Conservation (phyloP, 2,797 vertebrate species). For the Melanogrammus aeglefinus region DNA sequence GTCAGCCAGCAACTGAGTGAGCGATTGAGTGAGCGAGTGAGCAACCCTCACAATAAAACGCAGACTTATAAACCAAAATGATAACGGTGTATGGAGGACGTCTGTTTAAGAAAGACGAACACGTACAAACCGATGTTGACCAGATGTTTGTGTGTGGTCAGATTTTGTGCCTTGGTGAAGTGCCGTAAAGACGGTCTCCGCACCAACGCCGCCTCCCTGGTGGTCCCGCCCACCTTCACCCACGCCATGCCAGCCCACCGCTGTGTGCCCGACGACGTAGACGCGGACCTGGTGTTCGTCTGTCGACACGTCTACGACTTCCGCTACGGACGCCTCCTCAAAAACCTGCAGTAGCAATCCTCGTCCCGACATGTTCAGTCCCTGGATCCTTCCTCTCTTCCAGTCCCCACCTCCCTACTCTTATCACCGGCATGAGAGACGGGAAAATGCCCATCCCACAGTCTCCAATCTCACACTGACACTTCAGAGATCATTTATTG, state of each 20-base stretch:
- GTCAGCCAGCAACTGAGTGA: neutral
- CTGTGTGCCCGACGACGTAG: conserved; percentile 90
- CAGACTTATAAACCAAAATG: neutral
- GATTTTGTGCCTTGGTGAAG: conserved; percentile 99
- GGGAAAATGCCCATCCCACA: neutral
- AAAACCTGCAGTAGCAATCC: conserved; percentile 91
- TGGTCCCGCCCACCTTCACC: conserved; percentile 87
- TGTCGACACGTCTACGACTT: conserved; percentile 99
- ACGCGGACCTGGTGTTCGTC: conserved; percentile 94
- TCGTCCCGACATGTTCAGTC: neutral
- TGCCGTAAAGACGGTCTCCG: conserved; percentile 86
- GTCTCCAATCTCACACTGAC: neutral
- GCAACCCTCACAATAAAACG: neutral
- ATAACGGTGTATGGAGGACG: neutral
- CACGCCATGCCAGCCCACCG: conserved; percentile 90
- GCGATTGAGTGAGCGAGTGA: neutral
- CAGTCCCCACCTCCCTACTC: neutral
- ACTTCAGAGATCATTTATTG: neutral
- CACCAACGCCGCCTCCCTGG: conserved; percentile 74
- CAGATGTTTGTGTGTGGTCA: conserved; percentile 49
- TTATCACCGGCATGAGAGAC: neutral
- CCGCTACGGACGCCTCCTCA: conserved; percentile 94
- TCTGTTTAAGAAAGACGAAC: neutral
- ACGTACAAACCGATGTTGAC: neutral
- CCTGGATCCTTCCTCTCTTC: neutral